These are phyloP conservation scores for Diplodus sargus DNA, from an alignment of 2,797 vertebrate genomes.

Conservation along the genomic window DNA sequence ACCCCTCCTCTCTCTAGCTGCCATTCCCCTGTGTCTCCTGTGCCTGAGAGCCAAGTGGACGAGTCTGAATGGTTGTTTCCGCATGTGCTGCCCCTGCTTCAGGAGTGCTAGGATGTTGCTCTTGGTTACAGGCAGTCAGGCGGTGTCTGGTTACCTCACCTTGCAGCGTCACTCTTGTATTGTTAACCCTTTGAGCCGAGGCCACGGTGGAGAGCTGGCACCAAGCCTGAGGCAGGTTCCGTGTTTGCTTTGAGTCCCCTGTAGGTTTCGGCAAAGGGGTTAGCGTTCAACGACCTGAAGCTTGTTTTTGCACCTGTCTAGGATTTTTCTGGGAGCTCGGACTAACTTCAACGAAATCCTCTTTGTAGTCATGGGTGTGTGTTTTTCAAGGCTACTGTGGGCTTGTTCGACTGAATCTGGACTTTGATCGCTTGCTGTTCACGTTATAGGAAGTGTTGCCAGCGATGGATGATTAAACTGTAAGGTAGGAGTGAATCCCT, in stretches of 20 bases:
- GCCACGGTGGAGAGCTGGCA: conserved; percentile 59
- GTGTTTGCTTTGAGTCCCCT: conserved; percentile 67
- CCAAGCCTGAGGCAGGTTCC: conserved; percentile 44
- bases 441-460: conserved; percentile 58
- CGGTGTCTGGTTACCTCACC: conserved; percentile 85
- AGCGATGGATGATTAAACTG: conserved; percentile 59
- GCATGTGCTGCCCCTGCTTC: conserved; percentile 50
- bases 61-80: conserved; percentile 70
- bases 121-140: conserved; percentile 78
- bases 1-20: conserved; percentile 56
- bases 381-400: conserved; percentile 54
- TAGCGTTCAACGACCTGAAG: conserved; percentile 37
- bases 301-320: conserved; percentile 72
- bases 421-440: conserved; percentile 74
- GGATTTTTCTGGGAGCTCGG: conserved; percentile 38
- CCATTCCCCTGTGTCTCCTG: conserved; percentile 50
- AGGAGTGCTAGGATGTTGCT: conserved; percentile 74
- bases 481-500: conserved; percentile 55
- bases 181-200: conserved; percentile 77
- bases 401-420: conserved; percentile 52
- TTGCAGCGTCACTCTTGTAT: conserved; percentile 75
- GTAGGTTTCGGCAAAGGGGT: conserved; percentile 57
- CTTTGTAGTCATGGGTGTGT: conserved; percentile 48
- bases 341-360: conserved; percentile 27
- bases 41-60: conserved; percentile 66